Evolutionary conservation across 2,113 vertebrate species (phyloP).

Genomic region (Mola mola): DNA sequence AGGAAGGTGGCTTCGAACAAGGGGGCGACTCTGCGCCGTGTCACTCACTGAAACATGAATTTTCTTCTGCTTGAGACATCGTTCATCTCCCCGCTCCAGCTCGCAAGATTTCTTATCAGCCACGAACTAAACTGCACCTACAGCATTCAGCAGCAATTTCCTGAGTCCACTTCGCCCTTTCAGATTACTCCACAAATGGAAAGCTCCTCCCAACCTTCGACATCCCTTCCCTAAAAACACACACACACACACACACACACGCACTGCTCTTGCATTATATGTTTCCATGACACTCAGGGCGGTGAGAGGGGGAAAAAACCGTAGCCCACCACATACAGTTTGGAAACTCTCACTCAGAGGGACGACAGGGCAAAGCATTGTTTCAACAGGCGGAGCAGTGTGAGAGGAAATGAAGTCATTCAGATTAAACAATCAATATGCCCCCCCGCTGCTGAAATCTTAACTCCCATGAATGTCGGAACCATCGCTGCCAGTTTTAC

Average conservation of each 20-base stretch:
- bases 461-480: conserved; percentile 18
- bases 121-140: conserved; percentile 27
- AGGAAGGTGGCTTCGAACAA: too few species aligned
- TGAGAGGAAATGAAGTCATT: conserved; percentile 66
- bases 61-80: too few species aligned
- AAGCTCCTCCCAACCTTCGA: conserved; percentile 18
- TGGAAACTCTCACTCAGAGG: conserved; percentile 61
- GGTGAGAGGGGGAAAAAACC: not conserved
- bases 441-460: conserved; percentile 38
- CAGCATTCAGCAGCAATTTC: conserved; percentile 17
- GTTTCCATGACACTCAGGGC: conserved; percentile 58
- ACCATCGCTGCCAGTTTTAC: conserved; percentile 17
- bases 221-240: conserved; percentile 8
- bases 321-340: not conserved
- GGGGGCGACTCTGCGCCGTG: too few species aligned
- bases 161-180: conserved; percentile 18
- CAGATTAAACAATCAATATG: conserved; percentile 38
- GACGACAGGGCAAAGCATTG: conserved; percentile 42
- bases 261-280: conserved; percentile 18
- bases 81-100: too few species aligned
- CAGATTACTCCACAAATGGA: conserved; percentile 52
- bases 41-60: too few species aligned
- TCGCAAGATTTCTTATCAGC: conserved; percentile 25
- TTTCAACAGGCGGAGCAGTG: conserved; percentile 70
- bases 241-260: conserved; percentile 11